Evolutionary conservation across 2,888 invertebrate species (phyloP).

Genomic region (Microplitis manilae): DNA sequence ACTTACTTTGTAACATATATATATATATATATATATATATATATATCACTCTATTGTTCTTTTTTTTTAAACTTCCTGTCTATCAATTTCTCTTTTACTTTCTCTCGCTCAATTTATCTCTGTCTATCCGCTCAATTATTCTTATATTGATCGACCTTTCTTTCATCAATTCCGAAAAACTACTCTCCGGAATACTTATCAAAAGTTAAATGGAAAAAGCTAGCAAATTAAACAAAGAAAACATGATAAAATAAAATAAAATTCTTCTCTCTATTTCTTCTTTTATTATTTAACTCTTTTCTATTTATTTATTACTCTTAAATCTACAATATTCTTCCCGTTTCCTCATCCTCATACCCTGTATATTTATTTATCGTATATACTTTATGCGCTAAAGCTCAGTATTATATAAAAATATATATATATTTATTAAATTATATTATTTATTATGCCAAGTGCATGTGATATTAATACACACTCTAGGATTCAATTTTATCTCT

Average conservation of each 20-base stretch:
- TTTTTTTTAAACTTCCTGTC: conserved; percentile 44
- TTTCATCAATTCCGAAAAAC: conserved; percentile 12
- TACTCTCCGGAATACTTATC: background rate
- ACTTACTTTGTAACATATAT: conserved; percentile 39
- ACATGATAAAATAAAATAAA: conserved; percentile 1
- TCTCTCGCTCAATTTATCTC: conserved; percentile 34
- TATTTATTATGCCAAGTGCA: conserved; percentile 60
- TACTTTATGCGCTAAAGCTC: conserved; percentile 51
- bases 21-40: background rate
- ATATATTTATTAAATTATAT: conserved; percentile 36
- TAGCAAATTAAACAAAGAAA: background rate
- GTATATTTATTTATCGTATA: conserved; percentile 16
- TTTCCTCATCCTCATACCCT: background rate
- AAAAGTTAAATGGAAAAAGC: background rate
- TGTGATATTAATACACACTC: conserved; percentile 65
- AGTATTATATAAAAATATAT: conserved; percentile 30
- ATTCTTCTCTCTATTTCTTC: background rate
- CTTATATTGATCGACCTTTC: conserved; percentile 13
- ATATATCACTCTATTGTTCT: conserved; percentile 37
- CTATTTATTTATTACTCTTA: background rate
- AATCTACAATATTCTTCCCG: background rate
- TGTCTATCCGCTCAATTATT: conserved; percentile 34
- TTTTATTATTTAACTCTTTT: background rate
- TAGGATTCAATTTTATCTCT: conserved; percentile 67
- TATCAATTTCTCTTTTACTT: conserved; percentile 25